A percentile compares a stretch with the other conserved stretches of the same genome.
phyloP scores from a whole-genome alignment of 2,888 invertebrate species.

The Diplazon laetatorius region DNA sequence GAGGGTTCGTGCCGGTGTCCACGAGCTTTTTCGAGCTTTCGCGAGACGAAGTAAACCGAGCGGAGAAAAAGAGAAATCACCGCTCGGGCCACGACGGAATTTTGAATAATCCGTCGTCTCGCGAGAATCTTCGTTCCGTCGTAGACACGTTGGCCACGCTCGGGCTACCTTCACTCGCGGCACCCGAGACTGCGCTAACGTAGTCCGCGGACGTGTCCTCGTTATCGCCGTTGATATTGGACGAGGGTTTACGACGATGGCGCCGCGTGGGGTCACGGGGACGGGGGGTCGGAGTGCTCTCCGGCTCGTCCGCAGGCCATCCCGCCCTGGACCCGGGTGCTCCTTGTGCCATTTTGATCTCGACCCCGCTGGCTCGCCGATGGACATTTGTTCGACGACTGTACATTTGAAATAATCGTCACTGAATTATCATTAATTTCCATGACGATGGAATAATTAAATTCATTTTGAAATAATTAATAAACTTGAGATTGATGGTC shows the following conservation, averaged over 20 bases:
- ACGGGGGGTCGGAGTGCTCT: slow-evolving; percentile 1
- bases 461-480: too few relatives aligned
- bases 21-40: slow-evolving; percentile 12
- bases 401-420: too few relatives aligned
- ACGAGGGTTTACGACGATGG: slow-evolving; percentile 64
- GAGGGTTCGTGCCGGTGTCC: slow-evolving; percentile 19
- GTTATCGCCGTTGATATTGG: slow-evolving; percentile 66
- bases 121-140: slow-evolving; percentile 53
- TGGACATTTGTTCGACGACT: too few relatives aligned
- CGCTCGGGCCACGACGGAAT: slow-evolving; percentile 56
- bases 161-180: background rate
- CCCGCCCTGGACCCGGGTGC: slow-evolving; percentile 19
- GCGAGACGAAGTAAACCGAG: background rate
- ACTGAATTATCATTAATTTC: too few relatives aligned
- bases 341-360: slow-evolving; percentile 13
- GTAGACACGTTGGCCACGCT: slow-evolving; percentile 44
- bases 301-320: background rate
- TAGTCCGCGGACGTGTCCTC: slow-evolving; percentile 61
- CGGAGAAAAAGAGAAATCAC: slow-evolving; percentile 57
- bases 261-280: slow-evolving; percentile 12
- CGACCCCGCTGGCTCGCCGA: background rate
- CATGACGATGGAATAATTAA: too few relatives aligned
- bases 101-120: slow-evolving; percentile 61
- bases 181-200: slow-evolving; percentile 47
- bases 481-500: too few relatives aligned